Percentiles rank a stretch among this genome's conserved stretches.
phyloP scores from a whole-genome alignment of 1,140 invertebrate genomes.

The Cherax destructor region DNA sequence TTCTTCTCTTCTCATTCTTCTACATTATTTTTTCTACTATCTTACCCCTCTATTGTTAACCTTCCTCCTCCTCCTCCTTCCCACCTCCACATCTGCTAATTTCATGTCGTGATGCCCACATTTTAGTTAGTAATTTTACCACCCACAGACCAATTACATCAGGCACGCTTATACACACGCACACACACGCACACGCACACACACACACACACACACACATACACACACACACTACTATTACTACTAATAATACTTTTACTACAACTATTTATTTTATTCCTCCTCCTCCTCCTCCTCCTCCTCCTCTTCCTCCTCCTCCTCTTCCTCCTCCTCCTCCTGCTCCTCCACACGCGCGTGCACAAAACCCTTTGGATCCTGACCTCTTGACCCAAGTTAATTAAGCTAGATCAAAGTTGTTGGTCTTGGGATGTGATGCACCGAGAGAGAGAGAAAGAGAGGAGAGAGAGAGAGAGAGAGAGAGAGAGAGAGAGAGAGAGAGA shows the following conservation, averaged over 20 bases:
- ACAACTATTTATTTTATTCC: too few relatives aligned
- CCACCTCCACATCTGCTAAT: neutral
- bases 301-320: too few relatives aligned
- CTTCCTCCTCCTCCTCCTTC: neutral
- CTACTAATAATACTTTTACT: too few relatives aligned
- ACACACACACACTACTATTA: too few relatives aligned
- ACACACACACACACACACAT: neutral
- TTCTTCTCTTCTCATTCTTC: too few relatives aligned
- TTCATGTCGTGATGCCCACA: neutral
- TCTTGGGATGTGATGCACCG: neutral
- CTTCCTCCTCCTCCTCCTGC: too few relatives aligned
- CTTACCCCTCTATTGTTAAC: too few relatives aligned
- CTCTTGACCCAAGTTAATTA: too few relatives aligned
- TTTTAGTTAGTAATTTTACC: neutral
- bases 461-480: neutral
- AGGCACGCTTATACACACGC: neutral
- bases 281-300: too few relatives aligned
- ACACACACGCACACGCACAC: neutral
- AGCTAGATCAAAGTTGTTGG: too few relatives aligned
- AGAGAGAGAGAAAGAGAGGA: neutral
- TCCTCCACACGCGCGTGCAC: neutral
- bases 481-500: neutral
- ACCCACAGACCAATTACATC: neutral
- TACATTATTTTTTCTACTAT: too few relatives aligned
- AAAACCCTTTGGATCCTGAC: too few relatives aligned